Evolutionary conservation across 2,113 vertebrate genomes (phyloP).

Genomic region (Neolamprologus variostigma): DNA sequence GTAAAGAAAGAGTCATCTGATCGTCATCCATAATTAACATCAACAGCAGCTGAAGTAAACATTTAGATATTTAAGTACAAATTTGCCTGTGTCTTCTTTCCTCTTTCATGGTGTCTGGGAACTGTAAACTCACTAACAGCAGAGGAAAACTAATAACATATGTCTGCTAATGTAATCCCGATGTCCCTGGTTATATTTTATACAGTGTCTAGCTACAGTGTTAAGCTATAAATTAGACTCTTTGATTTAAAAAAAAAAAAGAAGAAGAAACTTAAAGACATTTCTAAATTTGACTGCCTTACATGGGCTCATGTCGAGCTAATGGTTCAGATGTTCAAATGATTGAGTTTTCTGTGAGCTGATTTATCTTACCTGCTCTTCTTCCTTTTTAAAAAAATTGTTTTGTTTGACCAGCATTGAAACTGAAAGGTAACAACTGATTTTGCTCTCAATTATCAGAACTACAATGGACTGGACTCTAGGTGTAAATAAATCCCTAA

Average conservation of each 20-base stretch:
- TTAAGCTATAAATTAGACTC: not conserved
- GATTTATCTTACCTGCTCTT: not conserved
- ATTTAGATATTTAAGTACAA: not conserved
- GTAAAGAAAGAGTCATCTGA: not conserved
- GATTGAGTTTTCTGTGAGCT: not conserved
- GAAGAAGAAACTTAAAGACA: not conserved
- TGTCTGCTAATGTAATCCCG: not conserved
- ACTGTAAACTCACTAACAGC: not conserved
- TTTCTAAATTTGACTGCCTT: not conserved
- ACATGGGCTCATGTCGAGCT: not conserved
- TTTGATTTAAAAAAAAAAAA: not conserved
- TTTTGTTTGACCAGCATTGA: not conserved
- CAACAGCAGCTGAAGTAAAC: not conserved
- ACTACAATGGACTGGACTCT: not conserved
- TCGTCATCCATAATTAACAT: not conserved
- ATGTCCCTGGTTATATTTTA: not conserved
- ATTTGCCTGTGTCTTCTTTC: not conserved
- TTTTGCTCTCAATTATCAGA: not conserved
- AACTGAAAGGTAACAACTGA: not conserved
- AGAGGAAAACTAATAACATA: not conserved
- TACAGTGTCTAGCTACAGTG: not conserved
- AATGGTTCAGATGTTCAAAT: not conserved
- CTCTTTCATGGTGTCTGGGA: not conserved
- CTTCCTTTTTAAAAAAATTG: not conserved
- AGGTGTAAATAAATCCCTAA: not conserved